Percentiles rank a stretch among this genome's conserved stretches.
These are phyloP conservation scores for Musca vetustissima DNA, from an alignment of 1,140 invertebrate species.

Conservation along the genomic window DNA sequence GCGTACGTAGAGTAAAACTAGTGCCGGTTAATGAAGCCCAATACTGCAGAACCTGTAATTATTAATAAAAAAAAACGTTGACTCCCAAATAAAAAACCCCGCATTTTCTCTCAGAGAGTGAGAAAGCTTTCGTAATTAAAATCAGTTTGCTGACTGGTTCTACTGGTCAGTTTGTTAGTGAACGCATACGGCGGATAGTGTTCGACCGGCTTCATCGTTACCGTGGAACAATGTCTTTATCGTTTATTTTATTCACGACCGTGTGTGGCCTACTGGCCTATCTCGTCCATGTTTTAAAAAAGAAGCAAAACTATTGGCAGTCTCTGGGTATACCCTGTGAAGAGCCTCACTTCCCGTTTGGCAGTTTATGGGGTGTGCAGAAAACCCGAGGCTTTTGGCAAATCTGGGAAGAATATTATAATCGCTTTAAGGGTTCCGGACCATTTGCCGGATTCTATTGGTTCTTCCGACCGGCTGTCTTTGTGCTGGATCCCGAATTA, in stretches of 20 bases:
- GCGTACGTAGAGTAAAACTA: too few species aligned
- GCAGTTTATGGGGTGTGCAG: constrained; percentile 34
- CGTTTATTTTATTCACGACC: constrained; percentile 27
- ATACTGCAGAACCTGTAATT: too few species aligned
- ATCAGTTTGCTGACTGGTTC: too few species aligned
- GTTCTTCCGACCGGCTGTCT: constrained; percentile 19
- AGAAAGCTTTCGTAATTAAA: too few species aligned
- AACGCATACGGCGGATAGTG: too few species aligned
- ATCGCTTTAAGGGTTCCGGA: constrained; percentile 22
- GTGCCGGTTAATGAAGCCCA: too few species aligned
- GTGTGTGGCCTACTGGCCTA: constrained; percentile 15
- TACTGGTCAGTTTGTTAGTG: too few species aligned
- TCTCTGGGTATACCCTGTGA: constrained; percentile 30
- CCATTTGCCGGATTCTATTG: constrained; percentile 35
- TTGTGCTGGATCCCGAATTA: constrained; percentile 59
- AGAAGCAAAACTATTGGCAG: constrained; percentile 31
- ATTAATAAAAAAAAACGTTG: too few species aligned
- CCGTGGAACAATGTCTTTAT: background rate
- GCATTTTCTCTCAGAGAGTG: too few species aligned
- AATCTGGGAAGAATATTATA: constrained; percentile 26
- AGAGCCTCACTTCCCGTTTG: constrained; percentile 25
- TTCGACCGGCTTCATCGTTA: too few species aligned
- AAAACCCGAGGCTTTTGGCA: constrained; percentile 28
- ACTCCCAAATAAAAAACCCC: too few species aligned
- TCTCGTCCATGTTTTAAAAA: background rate